A percentile compares a stretch with the other conserved stretches of the same genome.
phyloP scores from a whole-genome alignment of 2,797 vertebrate species.

The Chloroceryle amazona region DNA sequence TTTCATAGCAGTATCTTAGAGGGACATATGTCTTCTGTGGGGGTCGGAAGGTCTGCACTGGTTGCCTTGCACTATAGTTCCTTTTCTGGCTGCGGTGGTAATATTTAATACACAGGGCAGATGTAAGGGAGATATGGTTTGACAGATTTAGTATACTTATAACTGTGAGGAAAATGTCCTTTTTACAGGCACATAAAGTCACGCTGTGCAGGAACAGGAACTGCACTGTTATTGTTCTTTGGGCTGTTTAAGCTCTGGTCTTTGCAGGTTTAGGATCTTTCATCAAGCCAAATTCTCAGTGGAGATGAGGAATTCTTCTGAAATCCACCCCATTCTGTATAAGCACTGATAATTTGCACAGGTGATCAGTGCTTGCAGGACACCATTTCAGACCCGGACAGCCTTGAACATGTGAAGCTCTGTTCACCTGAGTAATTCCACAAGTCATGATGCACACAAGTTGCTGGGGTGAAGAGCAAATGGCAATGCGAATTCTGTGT shows the following conservation, averaged over 20 bases:
- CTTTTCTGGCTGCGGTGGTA: not conserved
- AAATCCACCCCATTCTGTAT: not conserved
- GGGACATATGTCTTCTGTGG: not conserved
- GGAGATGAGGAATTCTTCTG: not conserved
- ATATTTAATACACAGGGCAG: not conserved
- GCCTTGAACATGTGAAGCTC: not conserved
- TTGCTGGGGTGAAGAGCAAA: not conserved
- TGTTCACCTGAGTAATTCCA: not conserved
- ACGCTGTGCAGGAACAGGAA: not conserved
- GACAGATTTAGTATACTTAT: not conserved
- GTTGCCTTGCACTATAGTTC: not conserved
- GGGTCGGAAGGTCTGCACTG: not conserved
- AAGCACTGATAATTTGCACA: not conserved
- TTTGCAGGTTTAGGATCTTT: not conserved
- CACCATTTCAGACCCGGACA: not conserved
- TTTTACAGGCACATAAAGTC: not conserved
- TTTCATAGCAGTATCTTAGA: not conserved
- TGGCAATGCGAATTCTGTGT: not conserved
- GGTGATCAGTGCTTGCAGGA: not conserved
- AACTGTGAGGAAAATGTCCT: not conserved
- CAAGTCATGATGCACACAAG: fast-evolving
- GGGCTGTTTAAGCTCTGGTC: not conserved
- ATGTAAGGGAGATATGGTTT: not conserved
- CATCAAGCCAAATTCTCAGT: not conserved
- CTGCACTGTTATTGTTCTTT: not conserved